Percentiles rank a stretch among this genome's conserved stretches.
Conservation (phyloP, 2,888 invertebrate species). For the Pachydiplax longipennis region DNA sequence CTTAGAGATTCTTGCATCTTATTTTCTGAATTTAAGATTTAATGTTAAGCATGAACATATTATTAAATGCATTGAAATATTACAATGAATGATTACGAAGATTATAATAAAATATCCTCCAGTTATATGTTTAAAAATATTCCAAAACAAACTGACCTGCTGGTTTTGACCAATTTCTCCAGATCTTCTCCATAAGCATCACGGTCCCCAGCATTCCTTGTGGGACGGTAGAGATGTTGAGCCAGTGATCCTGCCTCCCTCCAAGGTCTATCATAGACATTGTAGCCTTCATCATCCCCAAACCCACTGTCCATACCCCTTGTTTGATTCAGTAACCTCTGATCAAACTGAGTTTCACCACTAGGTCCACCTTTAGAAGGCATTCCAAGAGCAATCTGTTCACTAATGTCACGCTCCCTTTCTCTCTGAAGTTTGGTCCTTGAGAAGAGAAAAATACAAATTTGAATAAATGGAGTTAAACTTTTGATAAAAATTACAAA, state of each 20-base stretch:
- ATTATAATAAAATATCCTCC: too few species aligned
- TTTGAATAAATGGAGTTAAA: too few species aligned
- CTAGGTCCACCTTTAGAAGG: constrained; percentile 77
- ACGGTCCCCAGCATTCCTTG: constrained; percentile 81
- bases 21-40: too few species aligned
- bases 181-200: constrained; percentile 92
- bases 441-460: constrained; percentile 49
- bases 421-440: constrained; percentile 86
- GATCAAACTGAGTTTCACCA: constrained; percentile 91
- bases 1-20: too few species aligned
- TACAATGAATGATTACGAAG: too few species aligned
- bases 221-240: constrained; percentile 88
- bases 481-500: too few species aligned
- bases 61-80: too few species aligned
- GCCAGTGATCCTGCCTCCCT: constrained; percentile 85
- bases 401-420: constrained; percentile 95
- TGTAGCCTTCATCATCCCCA: constrained; percentile 96
- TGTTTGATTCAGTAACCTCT: constrained; percentile 91
- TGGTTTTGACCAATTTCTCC: constrained; percentile 86
- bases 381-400: constrained; percentile 96
- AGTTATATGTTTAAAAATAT: too few species aligned
- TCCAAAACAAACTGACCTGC: constrained; percentile 64
- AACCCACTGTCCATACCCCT: constrained; percentile 95
- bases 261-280: constrained; percentile 99
- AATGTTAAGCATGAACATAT: too few species aligned